Conservation (phyloP, 2,113 vertebrate genomes). For the Onychostoma macrolepis region DNA sequence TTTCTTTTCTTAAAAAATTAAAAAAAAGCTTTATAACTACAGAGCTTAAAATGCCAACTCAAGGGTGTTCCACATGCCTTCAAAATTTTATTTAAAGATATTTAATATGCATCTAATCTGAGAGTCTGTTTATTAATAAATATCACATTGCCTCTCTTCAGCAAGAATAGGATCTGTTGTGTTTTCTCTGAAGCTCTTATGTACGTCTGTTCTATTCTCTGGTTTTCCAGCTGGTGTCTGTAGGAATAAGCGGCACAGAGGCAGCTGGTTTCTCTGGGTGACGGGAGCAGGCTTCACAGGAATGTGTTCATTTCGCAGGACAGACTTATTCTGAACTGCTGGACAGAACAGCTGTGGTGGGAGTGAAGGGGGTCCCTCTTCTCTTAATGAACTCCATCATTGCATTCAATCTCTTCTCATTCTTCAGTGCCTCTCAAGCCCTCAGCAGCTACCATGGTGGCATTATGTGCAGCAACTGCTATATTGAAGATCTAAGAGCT, state of each 20-base stretch:
- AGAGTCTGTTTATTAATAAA: neutral
- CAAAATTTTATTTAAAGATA: neutral
- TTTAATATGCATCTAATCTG: neutral
- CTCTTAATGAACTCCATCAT: slow-evolving; percentile 61
- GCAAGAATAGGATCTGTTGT: slow-evolving; percentile 37
- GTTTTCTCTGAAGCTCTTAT: slow-evolving; percentile 16
- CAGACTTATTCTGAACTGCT: slow-evolving; percentile 64
- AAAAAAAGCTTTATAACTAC: neutral
- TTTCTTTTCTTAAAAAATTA: neutral
- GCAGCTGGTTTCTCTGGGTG: slow-evolving; percentile 54
- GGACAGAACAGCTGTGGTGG: slow-evolving; percentile 69
- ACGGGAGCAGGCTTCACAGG: slow-evolving; percentile 58
- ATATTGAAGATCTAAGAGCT: neutral
- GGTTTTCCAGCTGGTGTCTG: slow-evolving; percentile 25
- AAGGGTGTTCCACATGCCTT: neutral
- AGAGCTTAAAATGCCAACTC: neutral
- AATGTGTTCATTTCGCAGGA: slow-evolving; percentile 65
- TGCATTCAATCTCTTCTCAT: slow-evolving; percentile 63
- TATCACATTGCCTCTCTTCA: neutral
- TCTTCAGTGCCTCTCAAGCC: slow-evolving; percentile 55
- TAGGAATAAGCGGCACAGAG: neutral
- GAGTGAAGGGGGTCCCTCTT: slow-evolving; percentile 66
- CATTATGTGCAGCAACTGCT: slow-evolving; percentile 2
- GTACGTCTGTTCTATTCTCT: slow-evolving; percentile 5
- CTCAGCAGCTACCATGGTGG: slow-evolving; percentile 39